A percentile compares a stretch with the other conserved stretches of the same genome.
These are phyloP conservation scores for Paramormyrops kingsleyae DNA, from an alignment of 2,113 vertebrate species.

Conservation along the genomic window DNA sequence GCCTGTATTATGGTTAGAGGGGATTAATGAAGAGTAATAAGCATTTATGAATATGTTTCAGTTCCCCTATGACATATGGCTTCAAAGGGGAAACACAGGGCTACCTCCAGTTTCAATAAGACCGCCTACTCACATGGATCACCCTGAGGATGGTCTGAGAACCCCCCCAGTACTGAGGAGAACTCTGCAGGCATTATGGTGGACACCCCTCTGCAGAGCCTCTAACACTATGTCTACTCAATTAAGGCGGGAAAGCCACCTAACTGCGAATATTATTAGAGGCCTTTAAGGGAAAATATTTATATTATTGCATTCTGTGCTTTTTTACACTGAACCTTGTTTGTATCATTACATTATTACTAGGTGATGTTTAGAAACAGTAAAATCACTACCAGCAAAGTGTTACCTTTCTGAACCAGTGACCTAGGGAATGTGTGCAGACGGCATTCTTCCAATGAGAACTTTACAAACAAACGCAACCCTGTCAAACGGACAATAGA, in stretches of 20 bases:
- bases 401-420: background rate
- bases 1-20: constrained; percentile 33
- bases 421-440: background rate
- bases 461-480: background rate
- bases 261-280: background rate
- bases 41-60: constrained; percentile 45
- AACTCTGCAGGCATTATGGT: background rate
- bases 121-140: constrained; percentile 15
- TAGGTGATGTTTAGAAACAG: background rate
- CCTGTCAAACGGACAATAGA: background rate
- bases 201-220: background rate
- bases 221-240: background rate
- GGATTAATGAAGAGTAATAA: constrained; percentile 22
- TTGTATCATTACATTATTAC: background rate
- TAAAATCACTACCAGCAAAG: background rate
- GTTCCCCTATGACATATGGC: constrained; percentile 47
- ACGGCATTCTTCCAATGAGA: background rate
- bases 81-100: constrained; percentile 50
- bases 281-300: background rate
- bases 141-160: background rate
- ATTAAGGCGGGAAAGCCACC: background rate
- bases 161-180: background rate
- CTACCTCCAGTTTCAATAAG: constrained; percentile 49
- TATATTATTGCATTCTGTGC: background rate
- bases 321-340: background rate